phyloP scores from a whole-genome alignment of 2,797 vertebrate species.

The Scarus forsteni region DNA sequence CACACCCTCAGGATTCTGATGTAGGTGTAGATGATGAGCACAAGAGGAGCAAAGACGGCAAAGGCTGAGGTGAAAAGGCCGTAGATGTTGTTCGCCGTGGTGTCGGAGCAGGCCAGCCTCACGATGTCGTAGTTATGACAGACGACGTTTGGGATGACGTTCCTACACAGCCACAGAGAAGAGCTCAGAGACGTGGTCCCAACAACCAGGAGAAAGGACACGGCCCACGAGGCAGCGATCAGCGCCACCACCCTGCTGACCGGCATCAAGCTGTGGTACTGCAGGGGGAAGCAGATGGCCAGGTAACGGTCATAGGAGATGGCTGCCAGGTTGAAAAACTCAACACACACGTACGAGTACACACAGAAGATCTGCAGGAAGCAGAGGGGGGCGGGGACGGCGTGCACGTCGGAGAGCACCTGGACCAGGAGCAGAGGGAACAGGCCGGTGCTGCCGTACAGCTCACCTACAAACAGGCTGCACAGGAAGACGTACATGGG shows the following conservation, averaged over 20 bases:
- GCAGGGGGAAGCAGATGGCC: conserved; percentile 68
- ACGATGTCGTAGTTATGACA: conserved; percentile 47
- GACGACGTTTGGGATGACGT: conserved; percentile 38
- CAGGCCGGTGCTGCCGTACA: conserved; percentile 57
- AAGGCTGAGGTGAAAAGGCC: conserved; percentile 2
- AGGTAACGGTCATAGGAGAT: conserved; percentile 77
- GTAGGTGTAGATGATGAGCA: conserved; percentile 40
- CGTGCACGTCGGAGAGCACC: conserved; percentile 51
- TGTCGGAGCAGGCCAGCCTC: conserved; percentile 48
- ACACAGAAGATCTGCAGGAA: conserved; percentile 64
- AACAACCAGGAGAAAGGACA: not conserved
- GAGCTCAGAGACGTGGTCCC: not conserved
- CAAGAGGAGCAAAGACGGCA: not conserved
- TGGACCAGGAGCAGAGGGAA: conserved; percentile 54
- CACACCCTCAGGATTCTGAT: conserved; percentile 41
- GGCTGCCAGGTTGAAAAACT: conserved; percentile 61
- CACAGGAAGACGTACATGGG: conserved; percentile 62
- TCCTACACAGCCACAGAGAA: conserved; percentile 40
- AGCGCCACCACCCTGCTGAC: conserved; percentile 5
- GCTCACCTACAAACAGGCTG: conserved; percentile 59
- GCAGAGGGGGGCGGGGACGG: conserved; percentile 30
- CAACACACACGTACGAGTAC: conserved; percentile 54
- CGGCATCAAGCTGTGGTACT: conserved; percentile 62
- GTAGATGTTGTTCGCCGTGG: conserved; percentile 31
- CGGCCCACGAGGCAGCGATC: conserved; percentile 20